phyloP scores from a whole-genome alignment of 2,113 vertebrate species.

The Camarhynchus parvulus region DNA sequence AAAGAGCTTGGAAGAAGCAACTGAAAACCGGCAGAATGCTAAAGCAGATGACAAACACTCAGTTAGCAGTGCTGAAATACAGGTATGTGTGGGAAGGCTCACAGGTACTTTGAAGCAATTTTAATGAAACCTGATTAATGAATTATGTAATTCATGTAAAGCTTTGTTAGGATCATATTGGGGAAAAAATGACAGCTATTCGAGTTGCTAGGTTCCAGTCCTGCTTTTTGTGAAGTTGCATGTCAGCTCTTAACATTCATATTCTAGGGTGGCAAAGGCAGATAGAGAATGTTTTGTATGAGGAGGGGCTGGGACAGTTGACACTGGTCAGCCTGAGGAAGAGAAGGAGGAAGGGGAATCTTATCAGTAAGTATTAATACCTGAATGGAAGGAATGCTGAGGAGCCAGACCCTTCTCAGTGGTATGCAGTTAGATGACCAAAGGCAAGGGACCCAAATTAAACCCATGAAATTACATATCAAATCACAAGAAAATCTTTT shows the following conservation, averaged over 20 bases:
- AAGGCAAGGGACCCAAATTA: background rate
- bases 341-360: background rate
- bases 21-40: slow-evolving; percentile 61
- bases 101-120: background rate
- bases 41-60: slow-evolving; percentile 74
- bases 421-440: background rate
- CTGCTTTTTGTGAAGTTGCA: background rate
- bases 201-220: background rate
- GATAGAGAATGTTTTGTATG: background rate
- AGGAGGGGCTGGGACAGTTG: background rate
- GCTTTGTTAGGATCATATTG: background rate
- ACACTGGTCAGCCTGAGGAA: background rate
- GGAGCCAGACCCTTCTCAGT: background rate
- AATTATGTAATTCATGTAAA: background rate
- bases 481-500: background rate
- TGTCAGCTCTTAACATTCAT: background rate
- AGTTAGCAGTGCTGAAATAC: slow-evolving; percentile 76
- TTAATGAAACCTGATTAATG: background rate
- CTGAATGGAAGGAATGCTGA: background rate
- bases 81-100: slow-evolving; percentile 74
- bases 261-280: background rate
- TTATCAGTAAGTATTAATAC: background rate
- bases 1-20: slow-evolving; percentile 67
- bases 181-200: background rate
- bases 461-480: background rate